A percentile compares a stretch with the other conserved stretches of the same genome.
Evolutionary conservation across 2,888 invertebrate genomes (phyloP).

Genomic region (Stegophylla sp.): DNA sequence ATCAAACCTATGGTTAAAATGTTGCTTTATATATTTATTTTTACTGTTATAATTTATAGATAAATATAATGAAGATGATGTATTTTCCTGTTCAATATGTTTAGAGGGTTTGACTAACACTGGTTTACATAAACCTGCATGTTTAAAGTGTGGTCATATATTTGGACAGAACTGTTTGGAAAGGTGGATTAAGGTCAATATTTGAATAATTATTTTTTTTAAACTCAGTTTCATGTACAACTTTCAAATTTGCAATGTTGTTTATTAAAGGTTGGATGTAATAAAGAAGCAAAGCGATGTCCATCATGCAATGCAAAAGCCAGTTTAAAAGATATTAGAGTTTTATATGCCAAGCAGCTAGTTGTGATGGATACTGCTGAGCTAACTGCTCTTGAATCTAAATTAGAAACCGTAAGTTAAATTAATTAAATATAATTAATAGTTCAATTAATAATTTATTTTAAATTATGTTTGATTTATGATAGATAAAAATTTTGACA

Average conservation of each 20-base stretch:
- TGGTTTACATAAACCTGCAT: constrained; percentile 84
- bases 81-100: constrained; percentile 84
- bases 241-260: constrained; percentile 18
- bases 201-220: constrained; percentile 8
- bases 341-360: constrained; percentile 79
- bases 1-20: too few species aligned
- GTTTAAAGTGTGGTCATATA: constrained; percentile 89
- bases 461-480: not conserved
- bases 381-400: constrained; percentile 69
- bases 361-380: constrained; percentile 82
- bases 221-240: not conserved
- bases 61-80: constrained; percentile 68
- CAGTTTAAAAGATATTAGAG: constrained; percentile 73
- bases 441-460: not conserved
- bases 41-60: not conserved
- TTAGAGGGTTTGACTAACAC: constrained; percentile 86
- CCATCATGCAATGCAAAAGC: constrained; percentile 88
- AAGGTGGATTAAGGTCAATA: constrained; percentile 72
- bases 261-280: constrained; percentile 60
- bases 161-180: constrained; percentile 84
- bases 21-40: too few species aligned
- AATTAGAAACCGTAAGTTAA: constrained; percentile 60
- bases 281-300: constrained; percentile 72
- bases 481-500: too few species aligned
- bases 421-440: not conserved